A percentile compares a stretch with the other conserved stretches of the same genome.
Evolutionary conservation across 2,113 vertebrate genomes (phyloP).

Genomic region (Syngnathus scovelli): DNA sequence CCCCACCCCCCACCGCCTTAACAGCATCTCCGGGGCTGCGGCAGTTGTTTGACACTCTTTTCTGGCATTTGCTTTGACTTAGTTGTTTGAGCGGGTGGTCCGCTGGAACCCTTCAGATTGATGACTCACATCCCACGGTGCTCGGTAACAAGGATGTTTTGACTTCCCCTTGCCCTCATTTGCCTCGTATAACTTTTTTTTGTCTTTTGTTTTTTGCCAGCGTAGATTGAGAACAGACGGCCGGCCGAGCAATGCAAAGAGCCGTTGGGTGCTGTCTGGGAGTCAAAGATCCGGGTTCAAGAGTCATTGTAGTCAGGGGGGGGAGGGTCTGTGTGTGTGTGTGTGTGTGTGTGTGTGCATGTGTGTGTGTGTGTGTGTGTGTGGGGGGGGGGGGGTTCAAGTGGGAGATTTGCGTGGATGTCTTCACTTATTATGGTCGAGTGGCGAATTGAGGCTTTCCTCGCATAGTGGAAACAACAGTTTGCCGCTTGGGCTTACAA

Average conservation of each 20-base stretch:
- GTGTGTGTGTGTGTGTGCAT: too few relatives aligned
- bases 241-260: constrained; percentile 28
- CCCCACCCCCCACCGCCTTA: constrained; percentile 22
- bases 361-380: too few relatives aligned
- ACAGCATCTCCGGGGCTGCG: constrained; percentile 17
- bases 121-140: constrained; percentile 39
- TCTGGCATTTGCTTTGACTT: constrained; percentile 43
- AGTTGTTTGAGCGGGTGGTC: constrained; percentile 3
- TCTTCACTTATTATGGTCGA: constrained; percentile 39
- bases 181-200: constrained; percentile 47
- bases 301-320: constrained; percentile 33
- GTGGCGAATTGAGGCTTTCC: constrained; percentile 5
- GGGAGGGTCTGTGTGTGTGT: background rate
- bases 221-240: constrained; percentile 40
- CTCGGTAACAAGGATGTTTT: constrained; percentile 52
- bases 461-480: background rate
- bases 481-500: background rate
- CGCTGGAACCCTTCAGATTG: constrained; percentile 7
- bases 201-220: constrained; percentile 17
- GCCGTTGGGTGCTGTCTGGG: constrained; percentile 29
- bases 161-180: constrained; percentile 39
- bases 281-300: constrained; percentile 48
- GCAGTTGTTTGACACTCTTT: constrained; percentile 46
- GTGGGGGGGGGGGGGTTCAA: constrained; percentile 17
- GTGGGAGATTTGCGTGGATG: constrained; percentile 29